Percentiles rank a stretch among this genome's conserved stretches.
phyloP scores from a whole-genome alignment of 2,113 vertebrate species.

The Thomomys bottae region DNA sequence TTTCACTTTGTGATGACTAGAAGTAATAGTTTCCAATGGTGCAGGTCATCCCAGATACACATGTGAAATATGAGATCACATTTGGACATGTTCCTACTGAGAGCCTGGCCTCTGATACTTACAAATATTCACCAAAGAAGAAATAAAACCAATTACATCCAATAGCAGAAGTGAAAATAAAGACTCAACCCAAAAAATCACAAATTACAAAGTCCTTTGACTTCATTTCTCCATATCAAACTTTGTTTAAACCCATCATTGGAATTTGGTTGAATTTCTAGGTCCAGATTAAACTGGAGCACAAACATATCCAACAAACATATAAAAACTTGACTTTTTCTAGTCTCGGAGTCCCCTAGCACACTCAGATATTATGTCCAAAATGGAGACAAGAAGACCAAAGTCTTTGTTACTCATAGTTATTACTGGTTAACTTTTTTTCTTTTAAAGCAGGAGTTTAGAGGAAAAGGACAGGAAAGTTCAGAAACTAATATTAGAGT shows the following conservation, averaged over 20 bases:
- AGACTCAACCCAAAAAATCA: not conserved
- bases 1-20: too few relatives aligned
- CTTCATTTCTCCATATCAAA: not conserved
- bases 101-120: not conserved
- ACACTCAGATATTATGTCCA: not conserved
- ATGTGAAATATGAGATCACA: not conserved
- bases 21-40: too few relatives aligned
- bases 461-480: not conserved
- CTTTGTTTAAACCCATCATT: not conserved
- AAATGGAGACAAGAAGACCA: not conserved
- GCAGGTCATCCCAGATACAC: too few relatives aligned
- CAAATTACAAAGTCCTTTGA: not conserved
- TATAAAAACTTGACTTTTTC: not conserved
- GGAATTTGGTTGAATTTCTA: not conserved
- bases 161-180: not conserved
- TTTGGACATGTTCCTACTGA: not conserved
- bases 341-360: not conserved
- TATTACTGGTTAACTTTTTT: not conserved
- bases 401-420: not conserved
- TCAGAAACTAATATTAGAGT: not conserved
- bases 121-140: not conserved
- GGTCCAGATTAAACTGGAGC: not conserved
- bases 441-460: not conserved
- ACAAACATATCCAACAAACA: not conserved
- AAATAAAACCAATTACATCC: not conserved